phyloP scores from a whole-genome alignment of 2,888 invertebrate species.

The Brachyptera putata region DNA sequence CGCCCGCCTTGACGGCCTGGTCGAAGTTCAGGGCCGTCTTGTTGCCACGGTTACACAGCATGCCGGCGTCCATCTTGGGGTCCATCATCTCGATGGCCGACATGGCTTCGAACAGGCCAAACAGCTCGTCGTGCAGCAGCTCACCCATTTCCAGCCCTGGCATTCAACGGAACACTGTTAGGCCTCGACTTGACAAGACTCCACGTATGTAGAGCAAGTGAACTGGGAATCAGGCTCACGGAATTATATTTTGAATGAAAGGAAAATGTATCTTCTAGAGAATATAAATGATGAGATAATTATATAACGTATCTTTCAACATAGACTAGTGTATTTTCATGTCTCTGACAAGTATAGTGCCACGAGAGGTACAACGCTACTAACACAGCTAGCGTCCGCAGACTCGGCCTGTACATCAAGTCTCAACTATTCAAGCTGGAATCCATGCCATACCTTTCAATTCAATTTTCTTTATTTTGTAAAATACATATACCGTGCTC shows the following conservation, averaged over 20 bases:
- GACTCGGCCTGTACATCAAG: too few species aligned
- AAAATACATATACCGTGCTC: too few species aligned
- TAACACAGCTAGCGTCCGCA: too few species aligned
- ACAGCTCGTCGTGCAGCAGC: slow-evolving; percentile 83
- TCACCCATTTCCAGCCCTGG: slow-evolving; percentile 82
- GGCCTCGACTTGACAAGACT: not conserved
- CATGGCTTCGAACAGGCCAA: slow-evolving; percentile 97
- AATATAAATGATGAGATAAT: too few species aligned
- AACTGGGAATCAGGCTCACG: slow-evolving; percentile 3
- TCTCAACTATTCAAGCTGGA: too few species aligned
- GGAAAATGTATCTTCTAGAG: not conserved
- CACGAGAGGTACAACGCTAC: too few species aligned
- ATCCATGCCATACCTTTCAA: too few species aligned
- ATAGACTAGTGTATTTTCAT: too few species aligned
- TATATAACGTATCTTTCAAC: too few species aligned
- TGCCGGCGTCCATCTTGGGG: slow-evolving; percentile 99
- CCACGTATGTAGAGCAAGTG: slow-evolving; percentile 19
- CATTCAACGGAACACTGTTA: too few species aligned
- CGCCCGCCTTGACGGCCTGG: slow-evolving; percentile 64
- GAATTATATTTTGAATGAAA: slow-evolving; percentile 1
- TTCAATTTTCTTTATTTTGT: too few species aligned
- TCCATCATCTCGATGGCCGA: slow-evolving; percentile 99
- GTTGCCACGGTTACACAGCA: slow-evolving; percentile 86
- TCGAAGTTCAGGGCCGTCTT: slow-evolving; percentile 82
- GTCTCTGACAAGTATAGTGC: too few species aligned